Percentiles rank a stretch among this genome's conserved stretches.
Evolutionary conservation across 2,797 vertebrate species (phyloP).

Genomic region (Hapalemur alaotrensis): DNA sequence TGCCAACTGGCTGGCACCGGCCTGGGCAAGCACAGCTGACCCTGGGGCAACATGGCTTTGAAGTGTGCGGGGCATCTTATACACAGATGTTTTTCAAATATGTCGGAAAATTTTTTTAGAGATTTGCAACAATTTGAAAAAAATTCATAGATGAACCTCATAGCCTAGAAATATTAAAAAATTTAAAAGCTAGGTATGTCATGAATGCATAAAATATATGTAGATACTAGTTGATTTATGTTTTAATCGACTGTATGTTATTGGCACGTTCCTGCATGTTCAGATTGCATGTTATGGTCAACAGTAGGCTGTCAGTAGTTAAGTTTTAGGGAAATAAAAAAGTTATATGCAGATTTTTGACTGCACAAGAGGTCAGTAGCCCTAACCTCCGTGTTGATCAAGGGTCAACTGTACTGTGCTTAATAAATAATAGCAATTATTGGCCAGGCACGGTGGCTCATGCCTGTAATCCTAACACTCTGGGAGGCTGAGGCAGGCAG

Average conservation of each 20-base stretch:
- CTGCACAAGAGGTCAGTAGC: neutral
- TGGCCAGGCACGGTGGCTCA: too few species aligned
- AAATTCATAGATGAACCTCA: neutral
- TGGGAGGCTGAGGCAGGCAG: too few species aligned
- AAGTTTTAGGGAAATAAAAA: neutral
- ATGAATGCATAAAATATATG: neutral
- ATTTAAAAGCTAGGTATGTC: neutral
- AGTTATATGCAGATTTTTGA: neutral
- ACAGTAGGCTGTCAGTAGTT: neutral
- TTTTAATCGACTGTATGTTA: neutral
- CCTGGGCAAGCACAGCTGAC: neutral
- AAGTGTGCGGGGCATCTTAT: accelerated
- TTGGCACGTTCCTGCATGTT: neutral
- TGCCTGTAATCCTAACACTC: too few species aligned
- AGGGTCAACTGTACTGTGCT: neutral
- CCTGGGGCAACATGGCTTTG: neutral
- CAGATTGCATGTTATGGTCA: neutral
- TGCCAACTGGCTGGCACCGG: neutral
- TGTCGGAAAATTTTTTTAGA: neutral
- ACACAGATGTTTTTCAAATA: neutral
- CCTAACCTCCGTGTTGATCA: neutral
- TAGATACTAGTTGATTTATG: neutral
- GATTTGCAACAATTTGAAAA: neutral
- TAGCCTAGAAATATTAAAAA: too few species aligned
- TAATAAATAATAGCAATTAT: neutral